These are phyloP conservation scores for Mechanitis messenoides DNA, from an alignment of 2,888 invertebrate genomes.

Conservation along the genomic window DNA sequence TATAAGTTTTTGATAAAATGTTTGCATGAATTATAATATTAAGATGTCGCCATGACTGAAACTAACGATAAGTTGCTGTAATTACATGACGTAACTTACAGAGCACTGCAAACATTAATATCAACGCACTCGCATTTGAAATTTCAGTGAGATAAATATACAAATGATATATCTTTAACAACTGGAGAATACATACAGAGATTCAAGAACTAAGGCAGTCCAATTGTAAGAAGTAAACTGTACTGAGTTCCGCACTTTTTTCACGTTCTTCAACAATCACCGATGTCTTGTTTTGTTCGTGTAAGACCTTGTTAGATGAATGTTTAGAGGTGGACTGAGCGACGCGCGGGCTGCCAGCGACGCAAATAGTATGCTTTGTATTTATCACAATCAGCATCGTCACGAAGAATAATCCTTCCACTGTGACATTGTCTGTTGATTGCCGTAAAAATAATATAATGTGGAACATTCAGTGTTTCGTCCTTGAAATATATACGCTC, in stretches of 20 bases:
- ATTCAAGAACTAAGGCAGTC: slow-evolving; percentile 17
- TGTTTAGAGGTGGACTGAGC: slow-evolving; percentile 43
- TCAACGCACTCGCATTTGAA: not conserved
- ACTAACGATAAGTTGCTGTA: no score
- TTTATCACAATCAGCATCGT: slow-evolving; percentile 43
- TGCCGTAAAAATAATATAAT: slow-evolving; percentile 4
- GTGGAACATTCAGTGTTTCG: not conserved
- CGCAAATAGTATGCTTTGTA: slow-evolving; percentile 54
- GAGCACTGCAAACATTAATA: slow-evolving; percentile 10
- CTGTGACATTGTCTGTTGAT: slow-evolving; percentile 11
- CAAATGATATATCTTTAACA: slow-evolving; percentile 21
- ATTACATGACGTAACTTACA: slow-evolving; percentile 11
- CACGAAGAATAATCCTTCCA: slow-evolving; percentile 35
- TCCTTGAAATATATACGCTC: slow-evolving; percentile 5
- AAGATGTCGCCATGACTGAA: no score
- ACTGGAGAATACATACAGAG: slow-evolving; percentile 21
- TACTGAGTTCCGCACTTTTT: not conserved
- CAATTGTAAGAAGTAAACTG: slow-evolving; percentile 17
- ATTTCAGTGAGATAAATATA: not conserved
- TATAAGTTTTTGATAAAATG: not conserved
- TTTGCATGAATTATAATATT: no score
- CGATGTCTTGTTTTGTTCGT: not conserved
- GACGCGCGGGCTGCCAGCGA: slow-evolving; percentile 51
- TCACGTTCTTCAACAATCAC: not conserved
- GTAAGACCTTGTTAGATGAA: slow-evolving; percentile 51